Percentiles rank a stretch among this genome's conserved stretches.
Conservation (phyloP, 2,888 invertebrate genomes). For the Ceraclea dissimilis region DNA sequence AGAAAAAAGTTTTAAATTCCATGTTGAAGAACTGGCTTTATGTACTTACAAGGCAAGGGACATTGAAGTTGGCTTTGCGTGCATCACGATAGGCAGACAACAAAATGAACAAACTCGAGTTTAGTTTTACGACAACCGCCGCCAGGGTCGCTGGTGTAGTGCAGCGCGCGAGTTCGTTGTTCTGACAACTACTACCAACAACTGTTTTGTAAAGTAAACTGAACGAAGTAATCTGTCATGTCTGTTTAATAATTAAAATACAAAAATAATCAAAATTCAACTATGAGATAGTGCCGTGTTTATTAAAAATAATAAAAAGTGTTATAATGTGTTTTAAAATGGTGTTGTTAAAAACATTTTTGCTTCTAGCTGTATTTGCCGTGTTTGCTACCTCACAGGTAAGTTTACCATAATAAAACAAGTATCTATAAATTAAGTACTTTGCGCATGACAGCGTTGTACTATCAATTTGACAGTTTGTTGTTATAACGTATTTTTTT, state of each 20-base stretch:
- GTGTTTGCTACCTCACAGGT: conserved; percentile 17
- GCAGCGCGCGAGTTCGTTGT: not conserved
- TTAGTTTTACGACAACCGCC: conserved; percentile 17
- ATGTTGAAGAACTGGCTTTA: too few species aligned
- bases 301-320: conserved; percentile 5
- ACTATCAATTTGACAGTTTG: not conserved
- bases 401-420: conserved; percentile 1
- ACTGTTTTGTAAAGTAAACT: not conserved
- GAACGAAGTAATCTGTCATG: not conserved
- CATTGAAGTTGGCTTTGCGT: not conserved
- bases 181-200: not conserved
- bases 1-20: too few species aligned
- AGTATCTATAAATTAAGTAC: too few species aligned
- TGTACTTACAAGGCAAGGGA: too few species aligned
- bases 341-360: conserved; percentile 19
- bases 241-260: not conserved
- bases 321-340: conserved; percentile 20
- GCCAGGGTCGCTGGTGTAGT: conserved; percentile 6
- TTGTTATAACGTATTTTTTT: too few species aligned
- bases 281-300: conserved; percentile 7
- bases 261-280: not conserved
- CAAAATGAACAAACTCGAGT: not conserved
- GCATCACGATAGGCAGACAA: not conserved
- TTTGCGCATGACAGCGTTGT: not conserved
- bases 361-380: conserved; percentile 19